A percentile compares a stretch with the other conserved stretches of the same genome.
Evolutionary conservation across 2,797 vertebrate genomes (phyloP).

Genomic region (Hemibagrus guttatus): DNA sequence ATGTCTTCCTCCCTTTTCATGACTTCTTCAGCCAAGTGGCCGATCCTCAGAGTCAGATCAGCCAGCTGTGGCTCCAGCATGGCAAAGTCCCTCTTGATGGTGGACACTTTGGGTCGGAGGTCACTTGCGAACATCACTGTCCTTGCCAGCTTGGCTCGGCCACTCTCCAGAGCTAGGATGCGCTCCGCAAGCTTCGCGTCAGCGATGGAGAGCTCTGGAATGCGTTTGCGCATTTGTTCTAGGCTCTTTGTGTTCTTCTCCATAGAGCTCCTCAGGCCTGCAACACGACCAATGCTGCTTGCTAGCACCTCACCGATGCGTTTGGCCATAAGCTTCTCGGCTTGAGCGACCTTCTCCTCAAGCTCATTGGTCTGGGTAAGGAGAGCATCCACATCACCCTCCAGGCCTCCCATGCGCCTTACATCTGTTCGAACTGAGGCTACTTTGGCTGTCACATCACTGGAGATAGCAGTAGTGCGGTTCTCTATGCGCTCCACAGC

Average conservation of each 20-base stretch:
- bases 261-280: conserved; percentile 74
- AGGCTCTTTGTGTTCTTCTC: conserved; percentile 79
- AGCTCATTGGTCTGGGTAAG: conserved; percentile 77
- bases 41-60: conserved; percentile 87
- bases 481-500: conserved; percentile 78
- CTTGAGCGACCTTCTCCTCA: conserved; percentile 77
- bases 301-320: conserved; percentile 85
- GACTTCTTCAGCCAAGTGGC: conserved; percentile 83
- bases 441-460: conserved; percentile 79
- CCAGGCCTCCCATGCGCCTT: conserved; percentile 88
- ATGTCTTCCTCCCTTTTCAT: conserved; percentile 78
- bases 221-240: conserved; percentile 67
- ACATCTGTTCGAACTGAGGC: conserved; percentile 87
- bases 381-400: conserved; percentile 79
- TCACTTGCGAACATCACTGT: conserved; percentile 87
- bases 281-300: conserved; percentile 84
- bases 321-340: conserved; percentile 80
- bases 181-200: conserved; percentile 74
- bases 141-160: conserved; percentile 83
- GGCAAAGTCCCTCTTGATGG: conserved; percentile 83
- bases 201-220: conserved; percentile 73
- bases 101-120: conserved; percentile 88
- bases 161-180: conserved; percentile 82
- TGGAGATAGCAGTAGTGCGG: conserved; percentile 73
- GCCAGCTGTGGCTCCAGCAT: conserved; percentile 81